A percentile compares a stretch with the other conserved stretches of the same genome.
These are phyloP conservation scores for Cancer borealis DNA, from an alignment of 2,888 invertebrate species.

Conservation along the genomic window DNA sequence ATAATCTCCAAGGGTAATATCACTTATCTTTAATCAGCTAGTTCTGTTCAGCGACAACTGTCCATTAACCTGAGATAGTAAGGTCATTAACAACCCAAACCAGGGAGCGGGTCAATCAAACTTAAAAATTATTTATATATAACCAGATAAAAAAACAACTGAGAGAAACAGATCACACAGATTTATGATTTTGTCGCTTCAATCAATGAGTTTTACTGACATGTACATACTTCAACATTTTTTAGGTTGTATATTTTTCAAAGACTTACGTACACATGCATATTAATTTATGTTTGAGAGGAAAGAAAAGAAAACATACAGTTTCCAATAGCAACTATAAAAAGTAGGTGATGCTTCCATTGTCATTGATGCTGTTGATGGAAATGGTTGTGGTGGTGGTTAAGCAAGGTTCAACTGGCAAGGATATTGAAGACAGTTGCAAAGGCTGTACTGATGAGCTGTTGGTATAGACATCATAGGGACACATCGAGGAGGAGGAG, in stretches of 20 bases:
- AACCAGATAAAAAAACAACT: too few relatives aligned
- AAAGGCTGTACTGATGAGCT: too few relatives aligned
- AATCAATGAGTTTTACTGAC: background rate
- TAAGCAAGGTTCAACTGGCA: too few relatives aligned
- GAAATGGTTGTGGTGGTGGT: too few relatives aligned
- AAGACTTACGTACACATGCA: too few relatives aligned
- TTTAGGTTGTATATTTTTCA: background rate
- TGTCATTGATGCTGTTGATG: too few relatives aligned
- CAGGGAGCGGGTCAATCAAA: background rate
- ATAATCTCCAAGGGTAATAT: background rate
- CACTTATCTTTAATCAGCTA: constrained; percentile 2
- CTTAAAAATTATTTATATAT: background rate
- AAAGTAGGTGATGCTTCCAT: too few relatives aligned
- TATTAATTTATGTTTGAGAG: too few relatives aligned
- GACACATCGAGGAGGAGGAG: background rate
- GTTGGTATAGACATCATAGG: background rate
- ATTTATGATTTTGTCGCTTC: background rate
- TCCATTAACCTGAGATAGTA: background rate
- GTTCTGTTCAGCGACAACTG: background rate
- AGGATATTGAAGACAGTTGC: too few relatives aligned
- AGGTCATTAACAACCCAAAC: background rate
- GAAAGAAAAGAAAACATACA: too few relatives aligned
- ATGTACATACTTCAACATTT: background rate
- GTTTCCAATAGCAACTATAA: too few relatives aligned
- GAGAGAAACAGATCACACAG: background rate